Percentiles rank a stretch among this genome's conserved stretches.
Evolutionary conservation across 2,797 vertebrate genomes (phyloP).

Genomic region (Gymnopithys bicolor): DNA sequence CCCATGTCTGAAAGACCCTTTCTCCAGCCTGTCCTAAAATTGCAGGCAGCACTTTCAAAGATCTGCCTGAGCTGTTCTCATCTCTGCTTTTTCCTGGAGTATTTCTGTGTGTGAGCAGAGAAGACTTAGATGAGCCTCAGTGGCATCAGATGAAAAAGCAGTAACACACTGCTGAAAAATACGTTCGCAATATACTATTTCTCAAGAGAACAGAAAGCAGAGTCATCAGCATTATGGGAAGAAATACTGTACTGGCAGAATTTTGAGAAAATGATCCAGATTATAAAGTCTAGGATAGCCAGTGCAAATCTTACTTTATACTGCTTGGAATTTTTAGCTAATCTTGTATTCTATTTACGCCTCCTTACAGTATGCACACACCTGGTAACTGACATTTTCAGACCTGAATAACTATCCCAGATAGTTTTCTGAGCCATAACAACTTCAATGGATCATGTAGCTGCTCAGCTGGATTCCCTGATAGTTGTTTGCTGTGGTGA

Average conservation of each 20-base stretch:
- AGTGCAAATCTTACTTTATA: neutral
- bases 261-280: neutral
- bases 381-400: neutral
- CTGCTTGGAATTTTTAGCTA: neutral
- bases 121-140: neutral
- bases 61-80: neutral
- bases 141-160: neutral
- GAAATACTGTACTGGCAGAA: neutral
- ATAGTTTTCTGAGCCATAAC: neutral
- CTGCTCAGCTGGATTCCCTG: neutral
- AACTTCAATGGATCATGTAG: neutral
- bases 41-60: neutral
- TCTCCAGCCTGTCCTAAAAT: neutral
- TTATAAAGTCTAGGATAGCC: neutral
- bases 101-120: neutral
- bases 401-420: neutral
- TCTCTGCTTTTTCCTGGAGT: neutral
- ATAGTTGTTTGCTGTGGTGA: neutral
- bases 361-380: neutral
- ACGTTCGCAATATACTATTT: neutral
- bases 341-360: neutral
- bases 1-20: neutral
- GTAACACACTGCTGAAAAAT: neutral
- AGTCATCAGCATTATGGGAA: neutral
- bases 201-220: neutral